A percentile compares a stretch with the other conserved stretches of the same genome.
These are phyloP conservation scores for Megaptera novaeangliae DNA, from an alignment of 2,113 vertebrate genomes.

Conservation along the genomic window DNA sequence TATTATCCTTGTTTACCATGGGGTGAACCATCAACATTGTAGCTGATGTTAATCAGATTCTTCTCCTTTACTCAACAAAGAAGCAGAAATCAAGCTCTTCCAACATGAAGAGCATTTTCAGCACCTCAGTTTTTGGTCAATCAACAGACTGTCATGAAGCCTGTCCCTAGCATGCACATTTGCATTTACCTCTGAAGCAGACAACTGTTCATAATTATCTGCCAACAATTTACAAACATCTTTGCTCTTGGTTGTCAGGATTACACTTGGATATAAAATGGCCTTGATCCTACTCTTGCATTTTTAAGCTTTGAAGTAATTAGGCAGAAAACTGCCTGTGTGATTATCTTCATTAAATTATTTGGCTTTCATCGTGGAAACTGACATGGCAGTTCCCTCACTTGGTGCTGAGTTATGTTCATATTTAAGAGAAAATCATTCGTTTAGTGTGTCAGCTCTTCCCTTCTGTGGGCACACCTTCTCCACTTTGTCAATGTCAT, in stretches of 20 bases:
- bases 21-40: neutral
- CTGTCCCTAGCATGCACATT: neutral
- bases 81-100: neutral
- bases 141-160: neutral
- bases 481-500: neutral
- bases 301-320: constrained; percentile 46
- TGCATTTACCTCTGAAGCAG: neutral
- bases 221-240: constrained; percentile 6
- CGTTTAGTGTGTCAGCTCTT: neutral
- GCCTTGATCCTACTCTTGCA: neutral
- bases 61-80: neutral
- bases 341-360: constrained; percentile 21
- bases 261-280: neutral
- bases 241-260: constrained; percentile 40
- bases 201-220: neutral
- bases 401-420: neutral
- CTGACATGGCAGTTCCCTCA: neutral
- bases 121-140: neutral
- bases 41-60: neutral
- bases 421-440: constrained; percentile 35
- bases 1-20: neutral
- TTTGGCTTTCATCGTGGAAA: constrained; percentile 41
- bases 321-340: neutral
- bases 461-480: neutral
- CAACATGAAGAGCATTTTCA: neutral